Conservation (phyloP, 2,888 invertebrate genomes). For the Agrotis clavis region DNA sequence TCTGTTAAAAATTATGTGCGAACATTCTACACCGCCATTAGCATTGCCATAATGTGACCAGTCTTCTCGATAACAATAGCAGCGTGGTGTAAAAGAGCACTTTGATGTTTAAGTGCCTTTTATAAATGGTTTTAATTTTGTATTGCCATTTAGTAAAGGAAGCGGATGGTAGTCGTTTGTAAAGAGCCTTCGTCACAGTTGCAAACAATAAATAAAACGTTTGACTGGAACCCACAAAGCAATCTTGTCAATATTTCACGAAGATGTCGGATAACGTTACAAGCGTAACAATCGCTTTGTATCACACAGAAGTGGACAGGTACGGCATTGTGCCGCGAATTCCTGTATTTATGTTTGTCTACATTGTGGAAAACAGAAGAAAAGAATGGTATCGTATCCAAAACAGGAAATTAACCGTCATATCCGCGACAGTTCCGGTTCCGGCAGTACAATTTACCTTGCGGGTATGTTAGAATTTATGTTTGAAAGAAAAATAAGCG, state of each 20-base stretch:
- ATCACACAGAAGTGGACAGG: slow-evolving; percentile 49
- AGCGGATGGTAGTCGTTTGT: slow-evolving; percentile 16
- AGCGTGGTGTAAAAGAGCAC: slow-evolving; percentile 36
- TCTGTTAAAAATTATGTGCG: slow-evolving; percentile 28
- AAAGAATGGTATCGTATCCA: slow-evolving; percentile 48
- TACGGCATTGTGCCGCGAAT: slow-evolving; percentile 27
- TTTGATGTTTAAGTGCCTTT: slow-evolving; percentile 46
- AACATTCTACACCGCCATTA: slow-evolving; percentile 39
- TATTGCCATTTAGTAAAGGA: slow-evolving; percentile 32
- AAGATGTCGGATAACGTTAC: slow-evolving; percentile 42
- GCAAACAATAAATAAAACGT: slow-evolving; percentile 33
- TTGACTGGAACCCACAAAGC: slow-evolving; percentile 33
- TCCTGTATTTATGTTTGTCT: slow-evolving; percentile 31
- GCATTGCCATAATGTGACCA: slow-evolving; percentile 46
- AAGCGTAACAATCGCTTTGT: slow-evolving; percentile 62
- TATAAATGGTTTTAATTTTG: slow-evolving; percentile 49
- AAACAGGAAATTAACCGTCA: slow-evolving; percentile 63
- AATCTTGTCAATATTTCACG: slow-evolving; percentile 55
- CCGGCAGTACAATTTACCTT: slow-evolving; percentile 15
- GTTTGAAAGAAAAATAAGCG: background rate
- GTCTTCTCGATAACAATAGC: slow-evolving; percentile 39
- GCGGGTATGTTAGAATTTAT: background rate
- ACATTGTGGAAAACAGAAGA: slow-evolving; percentile 39
- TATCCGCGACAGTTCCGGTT: slow-evolving; percentile 49
- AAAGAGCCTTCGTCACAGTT: slow-evolving; percentile 17